Conservation (phyloP, 2,797 vertebrate genomes). For the Psittacula derbiana region DNA sequence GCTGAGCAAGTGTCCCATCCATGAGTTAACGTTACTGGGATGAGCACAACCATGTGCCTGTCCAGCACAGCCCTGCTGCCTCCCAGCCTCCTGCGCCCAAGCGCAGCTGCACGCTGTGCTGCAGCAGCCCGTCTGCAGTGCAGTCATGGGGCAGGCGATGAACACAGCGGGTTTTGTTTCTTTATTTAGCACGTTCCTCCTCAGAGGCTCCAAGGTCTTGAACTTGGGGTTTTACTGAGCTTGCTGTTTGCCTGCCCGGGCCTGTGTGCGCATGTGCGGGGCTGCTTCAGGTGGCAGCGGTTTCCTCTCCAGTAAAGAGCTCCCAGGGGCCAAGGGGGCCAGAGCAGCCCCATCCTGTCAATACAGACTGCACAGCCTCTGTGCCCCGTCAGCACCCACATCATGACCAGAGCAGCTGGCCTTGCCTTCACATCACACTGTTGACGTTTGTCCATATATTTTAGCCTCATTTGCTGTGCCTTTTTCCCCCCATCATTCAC, state of each 20-base stretch:
- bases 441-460: not conserved
- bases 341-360: not conserved
- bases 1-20: not conserved
- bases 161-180: not conserved
- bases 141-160: not conserved
- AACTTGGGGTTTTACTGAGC: not conserved
- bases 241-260: not conserved
- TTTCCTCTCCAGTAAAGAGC: accelerated
- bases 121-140: not conserved
- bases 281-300: too few relatives aligned
- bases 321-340: accelerated
- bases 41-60: accelerated
- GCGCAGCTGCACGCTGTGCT: accelerated
- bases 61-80: not conserved
- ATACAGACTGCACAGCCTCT: not conserved
- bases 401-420: too few relatives aligned
- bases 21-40: accelerated
- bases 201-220: not conserved
- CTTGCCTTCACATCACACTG: not conserved
- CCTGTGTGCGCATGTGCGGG: not conserved
- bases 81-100: not conserved
- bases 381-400: accelerated
- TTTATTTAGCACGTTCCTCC: not conserved
- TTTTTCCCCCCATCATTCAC: not conserved
- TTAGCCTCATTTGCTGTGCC: not conserved